Evolutionary conservation across 2,113 vertebrate species (phyloP), one percentile per base, ranked within the genome.

Genomic region (Chascanopsetta lugubris): DNA sequence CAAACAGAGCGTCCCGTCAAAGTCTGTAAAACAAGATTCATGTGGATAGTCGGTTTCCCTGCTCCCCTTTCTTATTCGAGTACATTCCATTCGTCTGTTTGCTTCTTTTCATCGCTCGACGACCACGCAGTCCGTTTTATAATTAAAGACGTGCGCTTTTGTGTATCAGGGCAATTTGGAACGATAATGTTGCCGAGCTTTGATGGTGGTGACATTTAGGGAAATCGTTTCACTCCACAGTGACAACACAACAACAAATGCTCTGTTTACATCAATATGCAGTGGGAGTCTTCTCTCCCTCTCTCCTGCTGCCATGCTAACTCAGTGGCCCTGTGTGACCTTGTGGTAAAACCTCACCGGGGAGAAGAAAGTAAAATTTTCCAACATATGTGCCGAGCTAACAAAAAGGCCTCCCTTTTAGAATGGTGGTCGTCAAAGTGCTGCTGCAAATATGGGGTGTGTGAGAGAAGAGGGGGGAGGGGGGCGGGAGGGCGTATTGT

Each of bases 261-360:
- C 27, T 42, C 26, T 18, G 22, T 29, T 40, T 48, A 20, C 46
- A 24, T 47, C 18, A 11, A 26, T 50, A 54, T 56, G 20, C 8
- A 25, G 29, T 0, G 17, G 38, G 2, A 18, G 38, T 42, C 5
- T 38, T 38, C 13, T 38, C 34, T 38, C 34, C 2, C n/a, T n/a
- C n/a, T n/a, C n/a, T 2, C 17, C 38, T 7, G 38, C 40, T 29
- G 21, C 22, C 58, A 10, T 8, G 60, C 25, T 43, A 56, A 76
- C 64, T 12, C 8, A 1, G 27, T 32, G 15, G 36, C 62, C 70
- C 68, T 27, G 25, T 40, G 24, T 46, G 60, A 82, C 36, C 32
- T 5, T 11, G 3, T 5, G 5, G 9, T 64, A 13, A 18, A 45
- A 21, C 2, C n/a, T 9, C 10, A 9, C 8, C 17, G 11, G 38